phyloP scores from a whole-genome alignment of 2,113 vertebrate species.

The Rafetus swinhoei region DNA sequence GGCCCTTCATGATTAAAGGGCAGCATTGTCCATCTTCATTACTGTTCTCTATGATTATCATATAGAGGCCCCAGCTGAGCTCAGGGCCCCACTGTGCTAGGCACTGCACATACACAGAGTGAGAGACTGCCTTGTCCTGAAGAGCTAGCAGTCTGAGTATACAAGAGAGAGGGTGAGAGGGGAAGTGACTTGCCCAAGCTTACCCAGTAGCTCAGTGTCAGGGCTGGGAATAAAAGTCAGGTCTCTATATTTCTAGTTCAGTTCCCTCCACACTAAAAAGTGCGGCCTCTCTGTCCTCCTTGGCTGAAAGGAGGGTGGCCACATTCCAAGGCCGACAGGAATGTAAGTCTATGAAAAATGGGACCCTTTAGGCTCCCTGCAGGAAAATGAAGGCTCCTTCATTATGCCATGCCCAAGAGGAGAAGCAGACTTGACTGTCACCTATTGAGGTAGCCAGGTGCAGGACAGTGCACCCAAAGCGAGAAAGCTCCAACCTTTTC shows the following conservation, averaged over 20 bases:
- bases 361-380: background rate
- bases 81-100: background rate
- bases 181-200: background rate
- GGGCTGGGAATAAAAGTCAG: background rate
- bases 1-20: background rate
- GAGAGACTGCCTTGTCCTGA: background rate
- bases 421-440: background rate
- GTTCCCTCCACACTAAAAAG: background rate
- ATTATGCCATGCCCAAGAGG: background rate
- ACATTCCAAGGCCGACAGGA: background rate
- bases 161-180: background rate
- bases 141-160: background rate
- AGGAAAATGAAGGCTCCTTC: background rate
- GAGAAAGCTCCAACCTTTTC: background rate
- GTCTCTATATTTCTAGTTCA: background rate
- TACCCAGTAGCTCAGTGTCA: background rate
- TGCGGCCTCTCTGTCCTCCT: background rate
- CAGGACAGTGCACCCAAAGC: background rate
- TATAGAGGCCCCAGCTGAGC: background rate
- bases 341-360: background rate
- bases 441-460: background rate
- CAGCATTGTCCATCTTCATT: background rate
- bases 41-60: background rate
- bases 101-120: background rate
- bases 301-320: background rate